Conservation (phyloP, 1,140 invertebrate species). For the Penaeus vannamei region DNA sequence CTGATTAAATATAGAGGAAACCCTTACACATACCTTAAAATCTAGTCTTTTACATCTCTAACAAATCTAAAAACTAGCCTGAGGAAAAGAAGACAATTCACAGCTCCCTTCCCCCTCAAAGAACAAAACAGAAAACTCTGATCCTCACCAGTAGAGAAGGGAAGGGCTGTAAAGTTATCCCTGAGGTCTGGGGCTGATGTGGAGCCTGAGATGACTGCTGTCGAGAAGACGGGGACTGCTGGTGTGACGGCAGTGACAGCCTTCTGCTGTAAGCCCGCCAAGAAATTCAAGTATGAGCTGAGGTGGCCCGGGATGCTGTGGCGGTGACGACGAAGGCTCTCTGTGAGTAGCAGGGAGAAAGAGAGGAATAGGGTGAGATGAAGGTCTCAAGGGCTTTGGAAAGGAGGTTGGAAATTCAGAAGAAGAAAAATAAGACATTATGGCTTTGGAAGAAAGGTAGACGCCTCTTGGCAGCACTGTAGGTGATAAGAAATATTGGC, state of each 20-base stretch:
- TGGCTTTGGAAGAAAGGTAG: too few species aligned
- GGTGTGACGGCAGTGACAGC: conserved; percentile 73
- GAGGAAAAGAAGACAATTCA: not conserved
- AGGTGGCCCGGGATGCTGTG: conserved; percentile 94
- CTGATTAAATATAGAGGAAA: too few species aligned
- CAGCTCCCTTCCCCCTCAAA: too few species aligned
- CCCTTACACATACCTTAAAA: too few species aligned
- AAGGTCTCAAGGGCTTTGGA: not conserved
- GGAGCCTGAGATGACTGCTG: conserved; percentile 93
- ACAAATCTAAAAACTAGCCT: too few species aligned
- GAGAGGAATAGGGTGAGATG: not conserved
- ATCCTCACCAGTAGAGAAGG: conserved; percentile 62
- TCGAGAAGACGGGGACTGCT: conserved; percentile 86
- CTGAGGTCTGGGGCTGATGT: conserved; percentile 88
- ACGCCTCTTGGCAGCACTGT: too few species aligned
- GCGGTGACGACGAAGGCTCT: conserved; percentile 84
- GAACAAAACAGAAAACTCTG: too few species aligned
- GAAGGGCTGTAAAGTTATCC: conserved; percentile 63
- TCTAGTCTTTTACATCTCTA: too few species aligned
- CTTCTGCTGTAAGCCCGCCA: conserved; percentile 66
- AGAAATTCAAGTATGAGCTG: conserved; percentile 84
- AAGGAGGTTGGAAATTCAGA: not conserved
- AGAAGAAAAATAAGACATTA: not conserved
- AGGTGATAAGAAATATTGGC: too few species aligned
- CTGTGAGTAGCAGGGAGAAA: conserved; percentile 72